Evolutionary conservation across 2,888 invertebrate genomes (phyloP).

Genomic region (Toxonevra muliebris): DNA sequence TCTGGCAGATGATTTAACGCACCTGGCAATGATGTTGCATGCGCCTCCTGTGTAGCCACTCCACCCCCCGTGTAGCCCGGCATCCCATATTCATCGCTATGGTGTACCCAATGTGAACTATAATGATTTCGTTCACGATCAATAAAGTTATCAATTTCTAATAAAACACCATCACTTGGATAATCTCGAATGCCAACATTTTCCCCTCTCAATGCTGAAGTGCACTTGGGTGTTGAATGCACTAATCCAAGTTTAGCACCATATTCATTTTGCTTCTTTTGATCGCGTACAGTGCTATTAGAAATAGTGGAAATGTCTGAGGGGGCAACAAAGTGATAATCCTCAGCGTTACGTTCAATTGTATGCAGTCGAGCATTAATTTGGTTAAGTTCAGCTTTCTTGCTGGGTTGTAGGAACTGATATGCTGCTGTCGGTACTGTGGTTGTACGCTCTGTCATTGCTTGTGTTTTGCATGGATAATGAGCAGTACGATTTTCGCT

Average conservation of each 20-base stretch:
- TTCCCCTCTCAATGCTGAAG: constrained; percentile 5
- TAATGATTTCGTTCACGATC: constrained; percentile 42
- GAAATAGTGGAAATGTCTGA: constrained; percentile 62
- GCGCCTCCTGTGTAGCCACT: constrained; percentile 13
- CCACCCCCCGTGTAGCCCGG: constrained; percentile 14
- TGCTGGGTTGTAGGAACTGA: constrained; percentile 49
- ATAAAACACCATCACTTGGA: constrained; percentile 42
- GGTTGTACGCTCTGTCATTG: constrained; percentile 11
- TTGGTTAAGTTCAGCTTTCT: constrained; percentile 56
- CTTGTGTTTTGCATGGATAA: not conserved
- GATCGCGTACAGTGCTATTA: constrained; percentile 7
- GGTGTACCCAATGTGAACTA: constrained; percentile 40
- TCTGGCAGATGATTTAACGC: constrained; percentile 38
- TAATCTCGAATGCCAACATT: not conserved
- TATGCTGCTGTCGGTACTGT: constrained; percentile 45
- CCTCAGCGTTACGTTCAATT: constrained; percentile 44
- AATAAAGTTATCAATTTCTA: constrained; percentile 61
- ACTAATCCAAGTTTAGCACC: constrained; percentile 44
- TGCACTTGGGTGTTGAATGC: constrained; percentile 61
- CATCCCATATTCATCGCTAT: constrained; percentile 49
- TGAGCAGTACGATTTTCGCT: constrained; percentile 11
- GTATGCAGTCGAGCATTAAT: constrained; percentile 57
- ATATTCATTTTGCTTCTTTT: constrained; percentile 3
- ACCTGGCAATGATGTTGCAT: constrained; percentile 39
- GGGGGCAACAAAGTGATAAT: constrained; percentile 37